A percentile compares a stretch with the other conserved stretches of the same genome.
Conservation (phyloP, 2,888 invertebrate genomes). For the Trachelus tabidus region DNA sequence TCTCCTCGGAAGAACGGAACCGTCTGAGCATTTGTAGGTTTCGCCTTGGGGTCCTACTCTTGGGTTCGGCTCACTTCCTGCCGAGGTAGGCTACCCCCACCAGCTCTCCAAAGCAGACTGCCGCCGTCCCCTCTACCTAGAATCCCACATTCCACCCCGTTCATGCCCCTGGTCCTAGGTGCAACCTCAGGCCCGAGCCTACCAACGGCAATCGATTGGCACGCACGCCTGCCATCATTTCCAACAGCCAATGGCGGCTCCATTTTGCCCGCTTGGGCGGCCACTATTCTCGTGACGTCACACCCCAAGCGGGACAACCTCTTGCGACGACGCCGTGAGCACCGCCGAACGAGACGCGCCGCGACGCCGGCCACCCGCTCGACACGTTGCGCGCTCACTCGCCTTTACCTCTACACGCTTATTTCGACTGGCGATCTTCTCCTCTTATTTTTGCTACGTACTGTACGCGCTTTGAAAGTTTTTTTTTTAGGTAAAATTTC, state of each 20-base stretch:
- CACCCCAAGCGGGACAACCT: constrained; percentile 46
- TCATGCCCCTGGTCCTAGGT: constrained; percentile 19
- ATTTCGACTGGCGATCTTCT: constrained; percentile 22
- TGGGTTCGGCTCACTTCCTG: constrained; percentile 67
- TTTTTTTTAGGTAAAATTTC: too few species aligned
- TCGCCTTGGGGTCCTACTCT: constrained; percentile 46
- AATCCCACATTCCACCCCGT: constrained; percentile 22
- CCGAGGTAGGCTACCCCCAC: constrained; percentile 49
- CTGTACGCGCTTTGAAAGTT: not conserved
- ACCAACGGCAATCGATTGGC: constrained; percentile 62
- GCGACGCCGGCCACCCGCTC: constrained; percentile 11
- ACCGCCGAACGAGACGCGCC: constrained; percentile 14
- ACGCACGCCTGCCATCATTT: constrained; percentile 64
- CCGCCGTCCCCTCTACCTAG: constrained; percentile 22
- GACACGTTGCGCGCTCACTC: constrained; percentile 6
- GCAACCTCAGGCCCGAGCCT: constrained; percentile 37
- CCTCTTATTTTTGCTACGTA: constrained; percentile 7
- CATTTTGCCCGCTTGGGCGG: constrained; percentile 42
- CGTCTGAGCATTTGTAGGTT: constrained; percentile 54
- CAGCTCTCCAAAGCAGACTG: constrained; percentile 31
- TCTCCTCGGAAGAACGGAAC: constrained; percentile 56
- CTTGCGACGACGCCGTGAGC: constrained; percentile 39
- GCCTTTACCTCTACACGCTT: constrained; percentile 24
- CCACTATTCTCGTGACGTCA: constrained; percentile 51
- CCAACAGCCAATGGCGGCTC: constrained; percentile 50